Evolutionary conservation across 2,888 invertebrate species (phyloP), one percentile per base, ranked within the genome.

Genomic region (Busseola fusca): DNA sequence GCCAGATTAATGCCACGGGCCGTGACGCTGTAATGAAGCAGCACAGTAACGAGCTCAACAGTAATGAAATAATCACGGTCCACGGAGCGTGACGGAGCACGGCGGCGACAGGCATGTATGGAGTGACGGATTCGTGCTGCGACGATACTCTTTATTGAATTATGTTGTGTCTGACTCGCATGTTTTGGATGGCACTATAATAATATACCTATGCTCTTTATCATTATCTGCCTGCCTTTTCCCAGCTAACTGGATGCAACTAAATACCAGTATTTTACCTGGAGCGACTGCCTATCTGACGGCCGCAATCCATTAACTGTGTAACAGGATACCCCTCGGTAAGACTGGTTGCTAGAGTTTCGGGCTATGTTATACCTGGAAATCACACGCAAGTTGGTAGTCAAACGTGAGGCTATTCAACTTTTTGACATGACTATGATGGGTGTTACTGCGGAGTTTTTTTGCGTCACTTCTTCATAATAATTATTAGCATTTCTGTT

Each of bases 1-100:
- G 30, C 27, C 59, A 40, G 56, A 80, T 75, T 71, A 80, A 80
- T 78, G 66, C 6, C 71, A 71, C 57, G 66, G 48, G 21, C 27
- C 60, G 12, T 67, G 57, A 71, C 75, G 45, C 9, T 4, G 50
- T 63, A 75, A 75, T 60, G 45, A 66, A 63, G 34, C 14, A 21
- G 27, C 45, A n/a, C 58, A 42, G 40, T 67, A 59, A 78, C 56
- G 12, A 72, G 10, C 30, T 52, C 21, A 40, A 40, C 69, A 37
- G 54, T 74, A 79, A 78, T 58, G 14, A 63, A 42, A n/a, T 37
- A 50, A 74, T 74, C 69, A 77, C 57, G 42, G 52, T 25, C 40
- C 40, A 6, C 18, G 14, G 34, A 54, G 60, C 56, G 60, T 64
- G 76, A 64, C 66, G 57, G 54, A 48, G 12, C 25, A 18, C 64